Conservation (phyloP, 2,888 invertebrate species). For the Sminthurinus aureus region DNA sequence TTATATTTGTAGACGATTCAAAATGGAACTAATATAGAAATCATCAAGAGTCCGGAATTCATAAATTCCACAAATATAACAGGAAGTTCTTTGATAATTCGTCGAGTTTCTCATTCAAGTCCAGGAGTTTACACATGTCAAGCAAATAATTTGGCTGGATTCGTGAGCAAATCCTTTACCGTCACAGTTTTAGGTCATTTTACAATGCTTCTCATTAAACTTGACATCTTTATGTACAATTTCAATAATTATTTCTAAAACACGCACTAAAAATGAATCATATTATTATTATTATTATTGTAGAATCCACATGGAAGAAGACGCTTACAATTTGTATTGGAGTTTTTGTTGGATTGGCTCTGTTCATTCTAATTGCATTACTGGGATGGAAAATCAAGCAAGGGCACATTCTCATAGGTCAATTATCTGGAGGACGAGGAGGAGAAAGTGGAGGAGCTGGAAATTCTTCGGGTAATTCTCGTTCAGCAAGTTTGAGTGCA, state of each 20-base stretch:
- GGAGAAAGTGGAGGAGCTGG: too few species aligned
- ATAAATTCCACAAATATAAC: neutral
- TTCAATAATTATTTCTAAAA: too few species aligned
- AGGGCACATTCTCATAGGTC: neutral
- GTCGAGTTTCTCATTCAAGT: neutral
- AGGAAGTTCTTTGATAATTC: slow-evolving; percentile 16
- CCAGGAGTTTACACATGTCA: slow-evolving; percentile 24
- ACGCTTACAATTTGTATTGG: neutral
- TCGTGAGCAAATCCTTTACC: neutral
- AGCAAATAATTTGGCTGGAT: slow-evolving; percentile 30
- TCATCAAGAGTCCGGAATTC: neutral
- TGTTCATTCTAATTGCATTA: neutral
- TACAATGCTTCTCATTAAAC: neutral
- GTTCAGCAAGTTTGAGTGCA: too few species aligned
- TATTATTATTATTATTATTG: neutral
- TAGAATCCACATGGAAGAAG: slow-evolving; percentile 4
- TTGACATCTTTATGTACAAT: too few species aligned
- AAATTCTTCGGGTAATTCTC: too few species aligned
- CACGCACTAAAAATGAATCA: neutral
- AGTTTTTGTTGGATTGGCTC: neutral
- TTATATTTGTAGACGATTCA: neutral
- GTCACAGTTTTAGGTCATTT: neutral
- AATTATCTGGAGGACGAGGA: too few species aligned
- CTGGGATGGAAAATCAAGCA: slow-evolving; percentile 8
- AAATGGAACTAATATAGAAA: slow-evolving; percentile 10